A percentile compares a stretch with the other conserved stretches of the same genome.
These are phyloP conservation scores for Istiophorus platypterus DNA, from an alignment of 2,113 vertebrate species.

Conservation along the genomic window DNA sequence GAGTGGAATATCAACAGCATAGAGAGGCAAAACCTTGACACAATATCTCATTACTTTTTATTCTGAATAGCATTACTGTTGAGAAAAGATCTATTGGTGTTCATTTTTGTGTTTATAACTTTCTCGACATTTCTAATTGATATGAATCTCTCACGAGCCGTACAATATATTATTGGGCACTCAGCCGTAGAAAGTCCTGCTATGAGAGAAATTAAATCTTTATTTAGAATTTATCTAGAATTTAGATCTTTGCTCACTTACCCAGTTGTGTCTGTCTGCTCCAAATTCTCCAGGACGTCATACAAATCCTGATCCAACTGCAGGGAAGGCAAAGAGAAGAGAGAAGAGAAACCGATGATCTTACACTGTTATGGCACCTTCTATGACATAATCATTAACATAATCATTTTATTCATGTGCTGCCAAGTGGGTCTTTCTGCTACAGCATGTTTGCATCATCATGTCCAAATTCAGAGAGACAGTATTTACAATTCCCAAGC, in stretches of 20 bases:
- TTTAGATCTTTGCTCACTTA: conserved; percentile 58
- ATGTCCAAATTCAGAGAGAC: conserved; percentile 4
- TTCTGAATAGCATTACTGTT: not conserved
- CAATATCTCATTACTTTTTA: not conserved
- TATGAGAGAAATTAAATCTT: not conserved
- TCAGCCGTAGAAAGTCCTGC: not conserved
- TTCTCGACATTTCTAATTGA: not conserved
- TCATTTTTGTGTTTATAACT: not conserved
- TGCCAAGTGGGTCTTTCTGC: not conserved
- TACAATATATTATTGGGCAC: not conserved
- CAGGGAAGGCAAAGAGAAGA: not conserved
- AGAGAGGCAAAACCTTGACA: not conserved
- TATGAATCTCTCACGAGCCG: not conserved
- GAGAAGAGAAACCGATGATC: not conserved
- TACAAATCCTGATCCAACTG: conserved; percentile 95
- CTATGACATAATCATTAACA: not conserved
- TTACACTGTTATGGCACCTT: not conserved
- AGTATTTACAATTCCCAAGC: not conserved
- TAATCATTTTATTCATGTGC: not conserved
- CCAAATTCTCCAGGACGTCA: conserved; percentile 90
- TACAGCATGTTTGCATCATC: not conserved
- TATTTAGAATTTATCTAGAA: no score
- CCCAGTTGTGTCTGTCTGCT: conserved; percentile 85
- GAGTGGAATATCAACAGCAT: not conserved
- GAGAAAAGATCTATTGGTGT: not conserved